phyloP scores from a whole-genome alignment of 2,888 invertebrate species.

The Latheticus oryzae region DNA sequence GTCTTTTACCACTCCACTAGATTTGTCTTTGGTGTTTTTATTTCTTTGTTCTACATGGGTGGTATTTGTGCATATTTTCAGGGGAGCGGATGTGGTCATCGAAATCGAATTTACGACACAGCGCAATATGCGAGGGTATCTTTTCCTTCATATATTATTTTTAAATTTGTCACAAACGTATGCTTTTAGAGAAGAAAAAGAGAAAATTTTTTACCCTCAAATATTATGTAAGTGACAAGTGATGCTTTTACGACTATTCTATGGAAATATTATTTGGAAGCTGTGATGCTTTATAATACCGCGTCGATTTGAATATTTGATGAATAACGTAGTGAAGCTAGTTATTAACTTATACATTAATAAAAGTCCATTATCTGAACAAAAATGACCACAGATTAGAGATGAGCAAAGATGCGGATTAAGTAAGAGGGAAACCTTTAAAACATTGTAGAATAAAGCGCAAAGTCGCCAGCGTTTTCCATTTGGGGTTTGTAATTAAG shows the following conservation, averaged over 20 bases:
- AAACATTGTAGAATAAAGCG: constrained; percentile 46
- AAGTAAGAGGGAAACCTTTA: constrained; percentile 44
- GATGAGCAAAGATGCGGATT: constrained; percentile 46
- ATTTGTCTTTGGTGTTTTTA: constrained; percentile 34
- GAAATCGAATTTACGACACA: constrained; percentile 63
- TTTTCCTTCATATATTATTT: constrained; percentile 64
- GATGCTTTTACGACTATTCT: constrained; percentile 22
- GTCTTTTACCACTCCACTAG: constrained; percentile 39
- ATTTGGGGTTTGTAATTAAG: constrained; percentile 60
- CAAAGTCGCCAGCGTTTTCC: constrained; percentile 44
- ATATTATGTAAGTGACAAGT: constrained; percentile 27
- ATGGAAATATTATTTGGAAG: too few species aligned
- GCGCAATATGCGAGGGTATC: too few species aligned
- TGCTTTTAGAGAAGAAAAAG: constrained; percentile 50
- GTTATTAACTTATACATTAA: constrained; percentile 50
- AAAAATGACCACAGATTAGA: constrained; percentile 52
- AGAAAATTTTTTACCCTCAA: constrained; percentile 8
- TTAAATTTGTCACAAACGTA: constrained; percentile 63
- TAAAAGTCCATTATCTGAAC: constrained; percentile 49
- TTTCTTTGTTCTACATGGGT: constrained; percentile 36
- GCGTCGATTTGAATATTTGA: constrained; percentile 42
- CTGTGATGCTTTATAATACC: too few species aligned
- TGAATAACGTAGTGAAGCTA: constrained; percentile 33
- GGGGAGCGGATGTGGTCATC: constrained; percentile 58
- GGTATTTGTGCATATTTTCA: constrained; percentile 23